Evolutionary conservation across 2,888 invertebrate species (phyloP), one percentile per base, ranked within the genome.

Genomic region (Euzetes globulus): DNA sequence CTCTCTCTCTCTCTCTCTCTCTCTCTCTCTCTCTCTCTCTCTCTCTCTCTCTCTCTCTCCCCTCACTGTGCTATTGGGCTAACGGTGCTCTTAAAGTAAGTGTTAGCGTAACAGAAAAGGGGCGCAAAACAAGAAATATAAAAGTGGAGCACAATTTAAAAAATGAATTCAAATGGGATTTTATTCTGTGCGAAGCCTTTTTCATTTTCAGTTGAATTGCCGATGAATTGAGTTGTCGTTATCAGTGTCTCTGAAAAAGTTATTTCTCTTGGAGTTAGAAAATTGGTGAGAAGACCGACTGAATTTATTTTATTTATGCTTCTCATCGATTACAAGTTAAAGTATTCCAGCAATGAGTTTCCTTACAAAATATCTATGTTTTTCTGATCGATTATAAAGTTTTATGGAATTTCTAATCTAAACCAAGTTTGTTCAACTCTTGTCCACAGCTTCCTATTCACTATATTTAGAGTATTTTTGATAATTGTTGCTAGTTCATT

Each of bases 111-210:
- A 13, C n/a, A n/a, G 33, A 68, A 68, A 68, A 41, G n/a, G 22
- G 22, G 68, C 45, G 68, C 68, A 68, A 22, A 68, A 68, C 68
- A 19, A 68, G 68, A 41, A 37, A 68, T 68, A 68, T 68, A 41
- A 60, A 60, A 68, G 68, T 68, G 68, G 68, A 68, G 68, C 68
- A 68, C 41, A n/a, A 11, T 17, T 37, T 68, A 6, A 68, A 68
- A 68, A 41, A 37, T 60, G 60, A 60, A 45, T 68, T 68, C 41
- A 68, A 68, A 68, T 41, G 68, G 41, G 22, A n/a, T 68, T 68
- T 22, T 17, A 41, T 68, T 37, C 27, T 41, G 41, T 41, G 11
- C 22, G 9, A 68, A 68, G 68, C 19, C 68, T 68, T 68, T 68
- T 41, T 68, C 68, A 68, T 37, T 68, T 68, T 37, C 37, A 41